Conservation (phyloP, 2,797 vertebrate genomes). For the Pseudocheirus occidentalis region DNA sequence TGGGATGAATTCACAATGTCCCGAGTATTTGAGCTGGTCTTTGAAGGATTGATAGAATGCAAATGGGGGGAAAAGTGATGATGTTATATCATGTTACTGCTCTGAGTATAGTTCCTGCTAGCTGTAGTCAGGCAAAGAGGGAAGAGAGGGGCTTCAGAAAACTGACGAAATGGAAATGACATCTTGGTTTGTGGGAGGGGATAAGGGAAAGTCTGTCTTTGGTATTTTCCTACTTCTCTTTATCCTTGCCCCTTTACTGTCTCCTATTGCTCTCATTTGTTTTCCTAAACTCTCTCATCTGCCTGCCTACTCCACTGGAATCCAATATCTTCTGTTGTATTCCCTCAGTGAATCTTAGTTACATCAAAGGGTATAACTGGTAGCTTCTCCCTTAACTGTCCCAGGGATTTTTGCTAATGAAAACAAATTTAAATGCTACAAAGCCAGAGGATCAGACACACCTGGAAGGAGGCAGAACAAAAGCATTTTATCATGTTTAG, state of each 20-base stretch:
- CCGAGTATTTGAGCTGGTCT: background rate
- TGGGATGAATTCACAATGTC: background rate
- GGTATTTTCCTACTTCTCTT: background rate
- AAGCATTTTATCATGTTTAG: background rate
- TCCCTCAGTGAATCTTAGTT: background rate
- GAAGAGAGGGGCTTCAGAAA: background rate
- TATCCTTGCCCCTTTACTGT: background rate
- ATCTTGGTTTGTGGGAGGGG: background rate
- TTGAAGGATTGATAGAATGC: background rate
- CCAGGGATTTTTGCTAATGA: background rate
- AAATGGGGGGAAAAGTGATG: background rate
- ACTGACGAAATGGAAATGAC: background rate
- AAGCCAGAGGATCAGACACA: background rate
- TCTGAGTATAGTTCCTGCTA: background rate
- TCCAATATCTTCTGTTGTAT: background rate
- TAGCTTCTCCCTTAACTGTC: background rate
- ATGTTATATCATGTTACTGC: background rate
- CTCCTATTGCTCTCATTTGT: background rate
- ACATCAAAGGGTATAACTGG: background rate
- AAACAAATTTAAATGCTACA: background rate
- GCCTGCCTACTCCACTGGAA: background rate
- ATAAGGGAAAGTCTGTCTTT: background rate
- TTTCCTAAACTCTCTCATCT: background rate
- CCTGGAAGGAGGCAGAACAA: background rate
- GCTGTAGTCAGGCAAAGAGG: background rate